Evolutionary conservation across 2,888 invertebrate species (phyloP), one percentile per base, ranked within the genome.

Genomic region (Dendrolimus pini): DNA sequence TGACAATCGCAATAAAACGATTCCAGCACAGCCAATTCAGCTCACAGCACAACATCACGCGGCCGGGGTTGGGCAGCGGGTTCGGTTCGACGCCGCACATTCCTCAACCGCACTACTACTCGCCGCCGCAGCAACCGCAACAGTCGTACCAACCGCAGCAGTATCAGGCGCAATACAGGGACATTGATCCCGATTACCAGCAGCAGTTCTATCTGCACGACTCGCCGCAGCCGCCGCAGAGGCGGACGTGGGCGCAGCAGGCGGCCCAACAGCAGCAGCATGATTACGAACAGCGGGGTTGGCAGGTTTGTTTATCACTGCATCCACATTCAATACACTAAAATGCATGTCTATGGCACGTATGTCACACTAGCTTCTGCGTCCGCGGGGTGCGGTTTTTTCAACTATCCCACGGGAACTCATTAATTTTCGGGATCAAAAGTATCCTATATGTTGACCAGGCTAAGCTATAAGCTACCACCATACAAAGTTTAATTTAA

Each of bases 121-220:
- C 78, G 52, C 68, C 61, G 54, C 58, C 59, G 41, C 64, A 68
- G 53, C 67, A 83, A 64, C 81, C 81, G 57, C 82, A 79, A 62
- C 80, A 67, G 70, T 69, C 68, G 59, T 68, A 70, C 60, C 66
- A 65, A 52, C 68, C 67, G 54, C 66, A 63, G 41, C 82, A 85
- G 70, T 82, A 74, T 75, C 70, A 70, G 61, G 69, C 69, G 53
- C 75, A 77, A 68, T 83, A 81, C 63, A 70, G 82, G 65, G 83
- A 82, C 57, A 77, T 80, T 52, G 83, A 83, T 58, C 72, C 68
- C 60, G 79, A 77, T 58, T 74, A 69, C 69, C 64, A 72, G 61
- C 91, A 93, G 66, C 94, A 95, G 81, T 96, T 96, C 84, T 96
- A 94, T 84, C 88, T 96, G 69, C 96, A 96, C 78, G 95, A 95